A percentile compares a stretch with the other conserved stretches of the same genome.
These are phyloP conservation scores for Tokudaia muenninki DNA, from an alignment of 2,797 vertebrate genomes.

Conservation along the genomic window DNA sequence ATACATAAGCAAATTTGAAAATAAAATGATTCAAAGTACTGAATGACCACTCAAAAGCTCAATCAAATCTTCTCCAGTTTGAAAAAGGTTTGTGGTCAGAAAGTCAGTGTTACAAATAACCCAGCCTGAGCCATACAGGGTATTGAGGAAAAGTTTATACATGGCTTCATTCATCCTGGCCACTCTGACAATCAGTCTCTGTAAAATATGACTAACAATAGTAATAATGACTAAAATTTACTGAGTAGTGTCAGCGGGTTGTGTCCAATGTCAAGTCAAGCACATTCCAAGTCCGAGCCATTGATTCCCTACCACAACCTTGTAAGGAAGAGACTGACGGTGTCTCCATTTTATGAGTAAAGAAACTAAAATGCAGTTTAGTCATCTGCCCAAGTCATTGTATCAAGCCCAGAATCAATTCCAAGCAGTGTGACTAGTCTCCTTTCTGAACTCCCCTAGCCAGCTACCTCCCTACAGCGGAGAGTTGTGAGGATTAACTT, in stretches of 20 bases:
- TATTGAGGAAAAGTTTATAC: not conserved
- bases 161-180: not conserved
- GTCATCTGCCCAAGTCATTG: not conserved
- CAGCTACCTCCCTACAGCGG: not conserved
- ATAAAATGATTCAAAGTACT: not conserved
- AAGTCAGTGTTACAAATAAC: slow-evolving; percentile 6
- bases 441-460: not conserved
- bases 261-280: not conserved
- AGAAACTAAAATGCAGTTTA: slow-evolving; percentile 47
- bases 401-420: not conserved
- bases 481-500: not conserved
- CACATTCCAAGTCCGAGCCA: not conserved
- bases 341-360: slow-evolving; percentile 2
- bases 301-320: not conserved
- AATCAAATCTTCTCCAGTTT: slow-evolving; percentile 29
- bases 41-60: not conserved
- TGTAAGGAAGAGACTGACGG: not conserved
- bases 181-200: not conserved
- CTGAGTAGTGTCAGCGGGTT: not conserved
- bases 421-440: not conserved
- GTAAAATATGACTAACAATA: not conserved
- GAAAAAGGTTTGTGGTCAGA: slow-evolving; percentile 9
- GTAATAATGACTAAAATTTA: not conserved
- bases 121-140: not conserved
- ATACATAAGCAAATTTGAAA: not conserved